These are phyloP conservation scores for Proales similis DNA, from an alignment of 1,140 invertebrate genomes.

Conservation along the genomic window DNA sequence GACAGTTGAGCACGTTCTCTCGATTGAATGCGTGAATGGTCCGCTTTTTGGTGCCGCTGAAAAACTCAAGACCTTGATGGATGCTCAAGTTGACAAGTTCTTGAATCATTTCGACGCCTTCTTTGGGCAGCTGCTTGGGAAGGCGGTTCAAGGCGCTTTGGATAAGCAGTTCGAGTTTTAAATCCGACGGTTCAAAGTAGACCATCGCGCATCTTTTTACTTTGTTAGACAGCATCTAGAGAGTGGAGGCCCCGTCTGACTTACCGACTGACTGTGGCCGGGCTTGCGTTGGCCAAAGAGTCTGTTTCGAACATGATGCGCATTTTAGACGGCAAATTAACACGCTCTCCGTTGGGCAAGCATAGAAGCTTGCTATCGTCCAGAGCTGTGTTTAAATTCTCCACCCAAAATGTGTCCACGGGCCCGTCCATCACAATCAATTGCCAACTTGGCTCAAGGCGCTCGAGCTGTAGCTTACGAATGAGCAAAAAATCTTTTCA, in stretches of 20 bases:
- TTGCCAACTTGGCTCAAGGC: slow-evolving; percentile 60
- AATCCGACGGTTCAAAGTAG: slow-evolving; percentile 45
- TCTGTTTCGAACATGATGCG: slow-evolving; percentile 69
- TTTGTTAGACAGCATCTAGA: slow-evolving; percentile 49
- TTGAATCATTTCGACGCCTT: slow-evolving; percentile 54
- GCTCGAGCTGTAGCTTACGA: slow-evolving; percentile 69
- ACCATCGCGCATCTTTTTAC: slow-evolving; percentile 55
- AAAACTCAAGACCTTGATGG: slow-evolving; percentile 54
- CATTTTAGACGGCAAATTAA: slow-evolving; percentile 57
- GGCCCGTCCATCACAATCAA: slow-evolving; percentile 81
- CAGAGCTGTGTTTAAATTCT: slow-evolving; percentile 75
- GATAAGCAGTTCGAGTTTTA: slow-evolving; percentile 43
- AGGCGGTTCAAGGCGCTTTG: slow-evolving; percentile 50
- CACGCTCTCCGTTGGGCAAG: slow-evolving; percentile 51
- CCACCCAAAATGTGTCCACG: slow-evolving; percentile 80
- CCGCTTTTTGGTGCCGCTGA: slow-evolving; percentile 3
- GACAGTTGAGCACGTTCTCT: slow-evolving; percentile 36
- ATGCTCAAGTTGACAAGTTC: slow-evolving; percentile 61
- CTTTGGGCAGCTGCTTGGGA: slow-evolving; percentile 47
- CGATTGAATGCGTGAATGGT: slow-evolving; percentile 27
- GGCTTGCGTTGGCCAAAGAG: slow-evolving; percentile 71
- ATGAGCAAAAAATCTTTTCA: slow-evolving; percentile 61
- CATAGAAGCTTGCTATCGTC: slow-evolving; percentile 44
- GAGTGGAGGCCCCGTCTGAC: slow-evolving; percentile 53
- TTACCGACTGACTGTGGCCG: slow-evolving; percentile 66